phyloP scores from a whole-genome alignment of 1,140 invertebrate species.

The Psix sp. region DNA sequence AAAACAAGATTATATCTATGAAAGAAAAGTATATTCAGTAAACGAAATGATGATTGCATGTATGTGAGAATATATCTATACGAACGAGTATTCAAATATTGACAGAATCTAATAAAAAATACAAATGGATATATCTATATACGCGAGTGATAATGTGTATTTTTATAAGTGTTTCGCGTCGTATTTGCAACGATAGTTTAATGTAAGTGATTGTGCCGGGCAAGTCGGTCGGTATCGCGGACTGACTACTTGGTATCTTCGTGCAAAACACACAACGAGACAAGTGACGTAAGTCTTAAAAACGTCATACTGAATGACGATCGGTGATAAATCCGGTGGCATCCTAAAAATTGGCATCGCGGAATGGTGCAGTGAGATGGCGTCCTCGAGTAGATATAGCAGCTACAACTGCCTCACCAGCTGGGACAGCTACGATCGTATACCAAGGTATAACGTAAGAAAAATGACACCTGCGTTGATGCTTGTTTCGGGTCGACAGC shows the following conservation, averaged over 20 bases:
- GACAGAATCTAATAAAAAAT: constrained; percentile 7
- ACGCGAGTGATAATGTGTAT: constrained; percentile 57
- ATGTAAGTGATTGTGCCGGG: constrained; percentile 18
- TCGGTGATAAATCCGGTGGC: constrained; percentile 44
- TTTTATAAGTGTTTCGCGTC: constrained; percentile 58
- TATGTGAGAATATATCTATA: constrained; percentile 6
- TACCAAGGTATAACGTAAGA: constrained; percentile 83
- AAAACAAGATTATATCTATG: constrained; percentile 12
- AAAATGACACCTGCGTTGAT: constrained; percentile 32
- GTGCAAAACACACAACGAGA: constrained; percentile 1
- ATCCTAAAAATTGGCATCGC: constrained; percentile 55
- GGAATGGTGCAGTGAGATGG: constrained; percentile 76
- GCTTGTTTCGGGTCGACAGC: not conserved
- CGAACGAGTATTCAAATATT: not conserved
- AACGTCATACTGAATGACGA: constrained; percentile 41
- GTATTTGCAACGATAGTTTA: constrained; percentile 12
- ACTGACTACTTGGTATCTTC: constrained; percentile 16
- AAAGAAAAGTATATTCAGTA: constrained; percentile 4
- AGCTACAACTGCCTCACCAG: constrained; percentile 91
- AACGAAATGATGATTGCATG: no score
- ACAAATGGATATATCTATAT: constrained; percentile 28
- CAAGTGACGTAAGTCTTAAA: constrained; percentile 10
- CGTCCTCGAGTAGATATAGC: constrained; percentile 86
- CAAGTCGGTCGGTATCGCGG: constrained; percentile 7
- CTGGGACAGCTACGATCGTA: constrained; percentile 92